Conservation (phyloP, 2,888 invertebrate genomes). For the Leptinotarsa peninsularis region DNA sequence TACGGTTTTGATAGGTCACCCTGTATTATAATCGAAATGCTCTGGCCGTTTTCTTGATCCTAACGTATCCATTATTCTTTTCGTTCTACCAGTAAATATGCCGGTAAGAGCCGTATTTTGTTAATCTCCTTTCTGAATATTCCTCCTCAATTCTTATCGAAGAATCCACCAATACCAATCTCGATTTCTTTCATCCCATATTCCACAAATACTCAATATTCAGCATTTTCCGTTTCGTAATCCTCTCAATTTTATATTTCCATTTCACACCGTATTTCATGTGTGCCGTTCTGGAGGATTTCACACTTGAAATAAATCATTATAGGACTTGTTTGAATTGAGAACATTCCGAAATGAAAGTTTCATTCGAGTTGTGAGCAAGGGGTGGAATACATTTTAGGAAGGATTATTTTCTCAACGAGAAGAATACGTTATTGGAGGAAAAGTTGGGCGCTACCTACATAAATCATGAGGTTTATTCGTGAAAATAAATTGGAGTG, state of each 20-base stretch:
- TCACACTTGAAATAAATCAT: background rate
- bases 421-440: background rate
- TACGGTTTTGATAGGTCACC: too few relatives aligned
- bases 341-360: background rate
- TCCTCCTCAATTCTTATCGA: background rate
- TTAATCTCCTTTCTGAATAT: background rate
- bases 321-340: background rate
- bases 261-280: constrained; percentile 2
- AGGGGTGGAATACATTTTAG: background rate
- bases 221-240: background rate
- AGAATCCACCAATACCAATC: background rate
- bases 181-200: background rate
- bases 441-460: background rate
- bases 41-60: background rate
- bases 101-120: background rate
- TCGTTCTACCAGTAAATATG: background rate
- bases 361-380: background rate
- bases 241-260: background rate
- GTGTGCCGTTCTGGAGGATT: constrained; percentile 8
- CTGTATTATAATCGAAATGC: too few relatives aligned
- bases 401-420: background rate
- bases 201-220: constrained; percentile 14
- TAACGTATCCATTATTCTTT: background rate
- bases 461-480: too few relatives aligned
- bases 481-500: background rate